Conservation (phyloP, 2,888 invertebrate species). For the Tipula unca region DNA sequence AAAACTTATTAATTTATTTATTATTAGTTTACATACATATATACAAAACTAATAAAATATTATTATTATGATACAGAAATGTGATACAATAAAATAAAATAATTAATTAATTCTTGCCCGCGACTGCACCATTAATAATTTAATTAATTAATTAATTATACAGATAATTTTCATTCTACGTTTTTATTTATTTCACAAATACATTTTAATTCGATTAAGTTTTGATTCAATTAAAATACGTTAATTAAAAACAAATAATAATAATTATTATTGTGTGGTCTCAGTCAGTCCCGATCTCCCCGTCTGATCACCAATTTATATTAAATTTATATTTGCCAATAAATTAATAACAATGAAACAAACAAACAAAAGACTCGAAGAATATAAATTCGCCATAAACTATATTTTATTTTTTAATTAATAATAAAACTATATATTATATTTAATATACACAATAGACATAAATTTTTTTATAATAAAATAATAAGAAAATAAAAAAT, state of each 20-base stretch:
- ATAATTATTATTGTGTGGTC: too few relatives aligned
- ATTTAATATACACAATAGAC: background rate
- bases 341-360: background rate
- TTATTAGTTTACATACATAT: background rate
- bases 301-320: background rate
- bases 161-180: background rate
- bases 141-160: background rate
- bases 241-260: background rate
- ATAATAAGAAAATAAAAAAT: background rate
- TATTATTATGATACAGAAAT: background rate
- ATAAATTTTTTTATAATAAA: background rate
- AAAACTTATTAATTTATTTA: background rate
- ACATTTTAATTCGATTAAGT: background rate
- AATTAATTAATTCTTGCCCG: background rate
- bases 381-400: background rate
- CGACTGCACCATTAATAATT: background rate
- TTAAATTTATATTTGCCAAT: slow-evolving; percentile 4
- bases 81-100: background rate
- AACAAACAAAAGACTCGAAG: background rate
- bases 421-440: background rate
- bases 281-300: too few relatives aligned
- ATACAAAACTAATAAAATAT: background rate
- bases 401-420: background rate
- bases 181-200: background rate
- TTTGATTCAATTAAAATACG: background rate